Conservation (phyloP, 23 tunicate species). For the Styela clava region DNA sequence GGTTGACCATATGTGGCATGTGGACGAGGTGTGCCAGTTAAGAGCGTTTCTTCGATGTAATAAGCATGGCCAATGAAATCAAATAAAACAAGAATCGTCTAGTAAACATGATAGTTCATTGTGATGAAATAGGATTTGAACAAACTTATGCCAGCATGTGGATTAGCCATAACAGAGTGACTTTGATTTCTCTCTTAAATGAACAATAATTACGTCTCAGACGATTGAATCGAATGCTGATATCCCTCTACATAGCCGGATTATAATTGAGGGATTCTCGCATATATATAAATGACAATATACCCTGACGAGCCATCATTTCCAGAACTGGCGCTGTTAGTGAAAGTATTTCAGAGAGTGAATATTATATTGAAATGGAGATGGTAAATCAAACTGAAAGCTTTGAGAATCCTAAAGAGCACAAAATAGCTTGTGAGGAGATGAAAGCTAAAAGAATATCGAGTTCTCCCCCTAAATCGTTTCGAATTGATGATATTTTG, state of each 20-base stretch:
- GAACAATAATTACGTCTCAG: not conserved
- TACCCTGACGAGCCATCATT: no score
- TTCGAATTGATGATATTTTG: constrained; percentile 13
- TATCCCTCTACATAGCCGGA: not conserved
- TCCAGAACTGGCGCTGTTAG: no score
- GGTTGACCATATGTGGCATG: not conserved
- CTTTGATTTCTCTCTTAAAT: not conserved
- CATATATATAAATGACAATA: not conserved
- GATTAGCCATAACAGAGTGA: not conserved
- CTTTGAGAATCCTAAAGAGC: no score
- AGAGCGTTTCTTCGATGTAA: not conserved
- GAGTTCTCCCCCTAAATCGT: not conserved
- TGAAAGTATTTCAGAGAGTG: no score
- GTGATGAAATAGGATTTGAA: not conserved
- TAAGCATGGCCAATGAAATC: not conserved
- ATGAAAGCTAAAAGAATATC: not conserved
- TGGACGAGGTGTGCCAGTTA: not conserved
- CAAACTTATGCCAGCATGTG: not conserved
- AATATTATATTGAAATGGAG: no score
- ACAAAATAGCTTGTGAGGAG: not conserved
- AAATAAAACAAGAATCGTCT: not conserved
- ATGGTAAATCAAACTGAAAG: no score
- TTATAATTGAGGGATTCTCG: not conserved
- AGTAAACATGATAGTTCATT: not conserved
- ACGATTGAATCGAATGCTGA: not conserved